Conservation (phyloP, 2,113 vertebrate species). For the Chrysochloris asiatica region DNA sequence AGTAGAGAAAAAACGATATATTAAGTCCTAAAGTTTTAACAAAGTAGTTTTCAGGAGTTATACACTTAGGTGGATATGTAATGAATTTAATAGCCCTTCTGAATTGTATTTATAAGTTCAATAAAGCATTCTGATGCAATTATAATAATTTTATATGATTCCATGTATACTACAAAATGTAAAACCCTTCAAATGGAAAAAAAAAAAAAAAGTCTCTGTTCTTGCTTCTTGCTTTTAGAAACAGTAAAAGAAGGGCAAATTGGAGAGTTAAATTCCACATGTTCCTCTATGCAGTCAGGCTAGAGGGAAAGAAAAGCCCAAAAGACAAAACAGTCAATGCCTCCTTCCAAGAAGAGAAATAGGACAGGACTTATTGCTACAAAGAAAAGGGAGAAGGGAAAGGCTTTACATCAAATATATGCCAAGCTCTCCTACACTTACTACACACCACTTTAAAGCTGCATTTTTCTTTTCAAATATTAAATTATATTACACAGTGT, state of each 20-base stretch:
- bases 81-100: neutral
- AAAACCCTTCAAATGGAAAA: neutral
- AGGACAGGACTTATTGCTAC: too few species aligned
- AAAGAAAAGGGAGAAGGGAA: too few species aligned
- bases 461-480: neutral
- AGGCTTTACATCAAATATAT: too few species aligned
- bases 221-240: neutral
- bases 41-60: neutral
- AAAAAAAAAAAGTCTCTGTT: neutral
- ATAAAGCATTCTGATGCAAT: neutral
- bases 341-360: too few species aligned
- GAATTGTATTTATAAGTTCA: neutral
- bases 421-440: neutral
- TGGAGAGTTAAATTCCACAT: neutral
- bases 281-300: too few species aligned
- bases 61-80: neutral
- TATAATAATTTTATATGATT: neutral
- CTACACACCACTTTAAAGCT: neutral
- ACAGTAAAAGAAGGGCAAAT: neutral
- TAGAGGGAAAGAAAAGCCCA: too few species aligned
- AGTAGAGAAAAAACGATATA: neutral
- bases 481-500: too few species aligned
- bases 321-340: too few species aligned
- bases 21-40: neutral
- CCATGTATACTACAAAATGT: neutral